Evolutionary conservation across 2,888 invertebrate genomes (phyloP), one percentile per base, ranked within the genome.

Genomic region (Diadegma fenestrale): DNA sequence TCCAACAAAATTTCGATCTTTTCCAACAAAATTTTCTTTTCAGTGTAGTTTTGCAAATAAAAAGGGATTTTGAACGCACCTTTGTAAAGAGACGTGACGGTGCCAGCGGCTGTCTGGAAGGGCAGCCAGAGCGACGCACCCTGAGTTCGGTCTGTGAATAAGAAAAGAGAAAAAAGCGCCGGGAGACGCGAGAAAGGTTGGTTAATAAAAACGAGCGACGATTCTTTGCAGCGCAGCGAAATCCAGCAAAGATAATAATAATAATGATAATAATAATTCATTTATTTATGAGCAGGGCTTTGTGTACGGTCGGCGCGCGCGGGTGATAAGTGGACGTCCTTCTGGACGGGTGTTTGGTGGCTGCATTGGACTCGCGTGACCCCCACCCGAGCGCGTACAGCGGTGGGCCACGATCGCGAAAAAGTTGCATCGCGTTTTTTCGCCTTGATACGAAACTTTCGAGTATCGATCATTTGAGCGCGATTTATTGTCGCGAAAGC

Each of bases 41-140:
- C n/a, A n/a, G n/a, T n/a, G n/a, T n/a, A n/a, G n/a, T n/a, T n/a
- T n/a, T 61, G 63, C 80, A 58, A 71, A 86, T 80, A 82, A 17
- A 80, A 58, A 58, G 14, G 76, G 77, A 83, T 85, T 84, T 26
- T 30, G 81, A 33, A 91, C 91, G 89, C 93, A 96, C 97, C 97
- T 96, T 97, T 97, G 94, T 97, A 97, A 87, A 97, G 94, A 80
- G 96, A 95, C 87, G 97, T 97, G 88, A 97, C 96, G 88, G 96
- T 96, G 82, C 97, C 96, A 89, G 97, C 97, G 90, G 97, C 97
- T 90, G 96, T 97, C 94, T 97, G 97, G 94, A 97, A 97, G 89
- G 97, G 97, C 92, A 96, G 93, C 97, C 97, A 97, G 84, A 96
- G 94, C 72, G 94, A 94, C 85, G 96, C 95, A 86, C 96, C 96